These are phyloP conservation scores for Acomys russatus DNA, from an alignment of 2,797 vertebrate species.

Conservation along the genomic window DNA sequence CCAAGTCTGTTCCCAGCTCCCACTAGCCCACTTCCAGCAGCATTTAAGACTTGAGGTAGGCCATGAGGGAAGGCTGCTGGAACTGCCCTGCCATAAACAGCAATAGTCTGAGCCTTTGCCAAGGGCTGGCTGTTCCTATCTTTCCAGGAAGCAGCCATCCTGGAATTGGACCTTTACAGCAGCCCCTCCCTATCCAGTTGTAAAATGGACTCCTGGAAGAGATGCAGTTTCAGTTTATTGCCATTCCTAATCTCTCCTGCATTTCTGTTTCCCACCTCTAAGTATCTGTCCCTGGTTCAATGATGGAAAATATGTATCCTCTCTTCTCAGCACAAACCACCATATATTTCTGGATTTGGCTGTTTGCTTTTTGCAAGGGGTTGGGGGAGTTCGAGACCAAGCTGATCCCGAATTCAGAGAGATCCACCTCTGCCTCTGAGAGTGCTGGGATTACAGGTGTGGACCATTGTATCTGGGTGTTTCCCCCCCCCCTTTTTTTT, in stretches of 20 bases:
- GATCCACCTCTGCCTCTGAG: no score
- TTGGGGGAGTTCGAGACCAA: no score
- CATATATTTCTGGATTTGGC: not conserved
- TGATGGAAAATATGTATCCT: constrained; percentile 42
- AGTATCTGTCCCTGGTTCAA: constrained; percentile 24
- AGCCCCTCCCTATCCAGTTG: not conserved
- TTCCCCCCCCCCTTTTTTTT: no score
- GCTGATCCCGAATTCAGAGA: no score
- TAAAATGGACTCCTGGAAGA: constrained; percentile 22
- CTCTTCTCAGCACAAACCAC: not conserved
- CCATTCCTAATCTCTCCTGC: not conserved
- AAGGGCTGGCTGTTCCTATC: constrained; percentile 32
- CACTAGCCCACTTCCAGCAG: not conserved
- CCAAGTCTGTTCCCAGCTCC: constrained; percentile 6
- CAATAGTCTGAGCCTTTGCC: constrained; percentile 43
- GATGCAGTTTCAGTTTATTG: not conserved
- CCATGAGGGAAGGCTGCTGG: not conserved
- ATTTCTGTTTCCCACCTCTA: not conserved
- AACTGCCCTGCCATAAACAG: constrained; percentile 61
- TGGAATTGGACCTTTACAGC: not conserved
- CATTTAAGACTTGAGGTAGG: not conserved
- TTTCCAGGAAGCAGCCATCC: constrained; percentile 64
- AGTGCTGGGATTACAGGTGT: no score
- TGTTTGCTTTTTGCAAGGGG: not conserved
- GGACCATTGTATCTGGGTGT: no score